Evolutionary conservation across 2,888 invertebrate genomes (phyloP).

Genomic region (Sphaerophoria taeniata): DNA sequence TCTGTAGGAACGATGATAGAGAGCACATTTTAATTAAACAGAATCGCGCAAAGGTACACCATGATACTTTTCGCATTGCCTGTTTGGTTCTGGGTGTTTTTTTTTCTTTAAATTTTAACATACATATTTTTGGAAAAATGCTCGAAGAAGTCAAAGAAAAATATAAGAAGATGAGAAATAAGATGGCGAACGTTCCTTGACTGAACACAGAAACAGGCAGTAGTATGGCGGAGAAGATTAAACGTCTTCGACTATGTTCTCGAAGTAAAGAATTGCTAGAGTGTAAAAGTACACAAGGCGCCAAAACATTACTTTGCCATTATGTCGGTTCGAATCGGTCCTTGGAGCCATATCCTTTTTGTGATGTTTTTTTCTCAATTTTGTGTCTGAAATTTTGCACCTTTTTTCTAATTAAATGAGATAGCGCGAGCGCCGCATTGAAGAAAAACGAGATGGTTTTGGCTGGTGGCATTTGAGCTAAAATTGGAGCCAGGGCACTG

Average conservation of each 20-base stretch:
- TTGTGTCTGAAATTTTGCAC: conserved; percentile 70
- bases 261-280: conserved; percentile 47
- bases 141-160: conserved; percentile 40
- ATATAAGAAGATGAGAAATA: conserved; percentile 8
- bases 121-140: conserved; percentile 11
- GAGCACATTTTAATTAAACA: conserved; percentile 74
- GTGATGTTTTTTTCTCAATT: conserved; percentile 47
- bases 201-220: background rate
- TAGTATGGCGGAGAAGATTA: background rate
- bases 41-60: conserved; percentile 56
- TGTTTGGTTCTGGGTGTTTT: conserved; percentile 40
- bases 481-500: conserved; percentile 8
- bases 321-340: conserved; percentile 63
- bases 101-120: background rate
- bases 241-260: background rate
- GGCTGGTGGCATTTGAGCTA: too few relatives aligned
- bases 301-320: conserved; percentile 72
- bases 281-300: conserved; percentile 71
- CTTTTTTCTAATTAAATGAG: conserved; percentile 73
- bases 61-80: conserved; percentile 60
- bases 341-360: conserved; percentile 57
- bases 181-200: conserved; percentile 3
- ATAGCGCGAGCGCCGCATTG: conserved; percentile 55
- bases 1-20: conserved; percentile 48
- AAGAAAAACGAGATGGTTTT: conserved; percentile 31